Evolutionary conservation across 2,797 vertebrate species (phyloP), one percentile per base, ranked within the genome.

Genomic region (Phoxinus dragarum): DNA sequence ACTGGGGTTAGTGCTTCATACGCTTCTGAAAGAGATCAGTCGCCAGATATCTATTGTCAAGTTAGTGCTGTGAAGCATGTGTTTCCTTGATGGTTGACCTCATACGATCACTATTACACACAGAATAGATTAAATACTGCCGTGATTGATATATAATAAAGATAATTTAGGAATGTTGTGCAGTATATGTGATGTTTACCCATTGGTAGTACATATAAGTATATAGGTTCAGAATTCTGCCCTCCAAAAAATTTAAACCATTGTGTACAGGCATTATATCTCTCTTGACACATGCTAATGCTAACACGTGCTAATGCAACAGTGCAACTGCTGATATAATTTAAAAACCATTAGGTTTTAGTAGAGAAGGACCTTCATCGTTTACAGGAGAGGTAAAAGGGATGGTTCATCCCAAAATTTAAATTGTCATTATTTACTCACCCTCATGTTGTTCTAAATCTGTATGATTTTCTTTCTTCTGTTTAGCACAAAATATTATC

Each of bases 261-360:
- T 21, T 49, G 27, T 21, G 31, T 74, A 16, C 12, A 75, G 40
- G 23, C 47, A 38, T 49, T 68, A 54, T 77, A 21, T 77, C 47
- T 84, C 21, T 67, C 73, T 77, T 52, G 10, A 75, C 72, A 21
- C n/a, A 67, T 34, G n/a, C n/a, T n/a, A n/a, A n/a, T n/a, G n/a
- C n/a, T n/a, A n/a, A n/a, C n/a, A n/a, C 54, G 44, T 14, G 64
- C 27, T 81, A 69, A 81, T 81, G 64, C 36, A 31, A 49, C 16
- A 52, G 16, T 54, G 52, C 49, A 71, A 82, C 69, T 82, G 21
- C 42, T 76, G 72, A 76, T 76, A 67, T 42, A 9, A 83, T 67
- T 83, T 67, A 49, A 38, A 66, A 66, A 49, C 31, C 81, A 76
- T 76, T 75, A 54, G 72, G 59, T 67, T 83, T 66, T 34, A 59